Evolutionary conservation across 2,797 vertebrate species (phyloP), one percentile per base, ranked within the genome.

Genomic region (Spea hammondii): DNA sequence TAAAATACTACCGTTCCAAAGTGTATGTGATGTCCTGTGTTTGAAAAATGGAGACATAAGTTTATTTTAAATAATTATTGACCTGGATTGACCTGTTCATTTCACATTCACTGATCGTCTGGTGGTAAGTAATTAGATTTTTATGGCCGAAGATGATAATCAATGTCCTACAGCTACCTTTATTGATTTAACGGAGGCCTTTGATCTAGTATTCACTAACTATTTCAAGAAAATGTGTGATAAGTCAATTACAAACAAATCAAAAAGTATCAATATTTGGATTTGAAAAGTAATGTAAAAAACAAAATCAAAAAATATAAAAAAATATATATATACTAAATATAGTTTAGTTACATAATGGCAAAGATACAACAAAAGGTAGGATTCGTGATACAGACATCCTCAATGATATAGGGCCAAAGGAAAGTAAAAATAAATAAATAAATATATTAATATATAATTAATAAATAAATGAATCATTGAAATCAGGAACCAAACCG

Each of bases 51-150:
- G 76, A 85, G 72, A 84, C 86, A 71, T 83, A 82, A 78, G 76
- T 87, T 86, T 87, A 87, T 86, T 84, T 90, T 84, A 87, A 89
- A 89, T 87, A 90, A 87, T 84, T 83, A 74, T 84, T 84, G 80
- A 85, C 84, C 84, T 85, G 76, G 80, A 84, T 82, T 81, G 74
- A 82, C 81, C 79, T 84, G 79, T 84, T 87, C 70, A 81, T 87
- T 89, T 88, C 86, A 84, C 74, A 84, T 84, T 69, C 54, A 82
- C 77, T 67, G 60, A 79, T 86, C 70, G 59, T 85, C 83, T 87
- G 76, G 80, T 85, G 79, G 84, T 85, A 88, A 89, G 83, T 87
- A 90, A 88, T 88, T 86, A 85, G 84, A 84, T 88, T 90, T 88
- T 88, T 89, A 88, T 84, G 84, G 79, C 84, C 72, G 81, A 77